Percentiles rank a stretch among this genome's conserved stretches.
Evolutionary conservation across 2,888 invertebrate genomes (phyloP).

Genomic region (Galerucella calmariensis): DNA sequence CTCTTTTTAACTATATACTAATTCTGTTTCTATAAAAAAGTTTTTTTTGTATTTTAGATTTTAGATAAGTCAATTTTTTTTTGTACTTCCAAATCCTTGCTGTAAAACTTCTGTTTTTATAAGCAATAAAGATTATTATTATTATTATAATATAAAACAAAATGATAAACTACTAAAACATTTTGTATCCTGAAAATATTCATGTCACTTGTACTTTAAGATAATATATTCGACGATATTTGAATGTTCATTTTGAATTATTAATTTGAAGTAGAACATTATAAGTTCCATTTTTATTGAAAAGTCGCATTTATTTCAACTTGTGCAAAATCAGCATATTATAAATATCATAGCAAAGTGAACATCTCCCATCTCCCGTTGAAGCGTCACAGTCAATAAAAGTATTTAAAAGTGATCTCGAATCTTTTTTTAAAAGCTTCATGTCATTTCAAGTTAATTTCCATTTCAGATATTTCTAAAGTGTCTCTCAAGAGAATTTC

Average conservation of each 20-base stretch:
- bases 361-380: neutral
- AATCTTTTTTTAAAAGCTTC: neutral
- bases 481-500: neutral
- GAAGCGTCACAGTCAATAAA: neutral
- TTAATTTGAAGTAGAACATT: neutral
- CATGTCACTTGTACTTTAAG: too few relatives aligned
- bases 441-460: neutral
- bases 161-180: too few relatives aligned
- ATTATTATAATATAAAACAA: too few relatives aligned
- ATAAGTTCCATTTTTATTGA: neutral
- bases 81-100: too few relatives aligned
- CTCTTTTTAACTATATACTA: too few relatives aligned
- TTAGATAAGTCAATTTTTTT: too few relatives aligned
- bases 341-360: neutral
- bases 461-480: neutral
- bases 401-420: neutral
- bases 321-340: neutral
- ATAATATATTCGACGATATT: too few relatives aligned
- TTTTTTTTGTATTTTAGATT: too few relatives aligned
- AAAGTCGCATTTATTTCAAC: neutral
- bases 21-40: too few relatives aligned
- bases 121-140: too few relatives aligned
- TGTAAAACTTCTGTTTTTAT: too few relatives aligned
- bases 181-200: too few relatives aligned
- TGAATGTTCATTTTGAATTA: neutral